A percentile compares a stretch with the other conserved stretches of the same genome.
Evolutionary conservation across 2,888 invertebrate genomes (phyloP).

Genomic region (Cosmopolites sordidus): DNA sequence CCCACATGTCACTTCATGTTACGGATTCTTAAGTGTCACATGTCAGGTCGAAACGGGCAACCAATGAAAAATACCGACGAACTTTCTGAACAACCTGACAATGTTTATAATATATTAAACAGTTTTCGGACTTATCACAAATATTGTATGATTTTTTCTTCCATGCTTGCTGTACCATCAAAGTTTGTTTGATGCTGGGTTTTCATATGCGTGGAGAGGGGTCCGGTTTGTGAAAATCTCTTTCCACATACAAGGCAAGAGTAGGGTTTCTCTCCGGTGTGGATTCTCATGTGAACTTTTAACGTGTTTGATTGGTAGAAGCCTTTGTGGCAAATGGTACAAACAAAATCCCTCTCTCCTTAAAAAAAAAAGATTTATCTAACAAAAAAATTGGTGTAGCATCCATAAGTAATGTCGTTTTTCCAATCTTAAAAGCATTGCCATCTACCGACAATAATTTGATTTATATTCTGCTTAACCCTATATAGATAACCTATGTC

Average conservation of each 20-base stretch:
- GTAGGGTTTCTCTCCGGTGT: conserved; percentile 51
- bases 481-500: too few relatives aligned
- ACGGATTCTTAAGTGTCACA: too few relatives aligned
- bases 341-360: conserved; percentile 49
- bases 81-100: too few relatives aligned
- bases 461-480: too few relatives aligned
- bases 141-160: conserved; percentile 9
- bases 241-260: conserved; percentile 43
- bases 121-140: conserved; percentile 6
- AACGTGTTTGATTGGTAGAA: conserved; percentile 47
- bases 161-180: not conserved
- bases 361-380: too few relatives aligned
- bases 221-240: conserved; percentile 45
- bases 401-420: not conserved
- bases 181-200: conserved; percentile 30
- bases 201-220: conserved; percentile 45
- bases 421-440: not conserved
- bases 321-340: conserved; percentile 42
- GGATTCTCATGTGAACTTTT: conserved; percentile 50
- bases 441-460: not conserved
- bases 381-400: not conserved
- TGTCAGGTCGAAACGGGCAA: too few relatives aligned
- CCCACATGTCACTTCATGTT: too few relatives aligned
- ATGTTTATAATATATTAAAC: too few relatives aligned
- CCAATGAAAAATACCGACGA: too few relatives aligned